These are phyloP conservation scores for Drosophila sulfurigaster DNA, from an alignment of 1,140 invertebrate genomes.

Conservation along the genomic window DNA sequence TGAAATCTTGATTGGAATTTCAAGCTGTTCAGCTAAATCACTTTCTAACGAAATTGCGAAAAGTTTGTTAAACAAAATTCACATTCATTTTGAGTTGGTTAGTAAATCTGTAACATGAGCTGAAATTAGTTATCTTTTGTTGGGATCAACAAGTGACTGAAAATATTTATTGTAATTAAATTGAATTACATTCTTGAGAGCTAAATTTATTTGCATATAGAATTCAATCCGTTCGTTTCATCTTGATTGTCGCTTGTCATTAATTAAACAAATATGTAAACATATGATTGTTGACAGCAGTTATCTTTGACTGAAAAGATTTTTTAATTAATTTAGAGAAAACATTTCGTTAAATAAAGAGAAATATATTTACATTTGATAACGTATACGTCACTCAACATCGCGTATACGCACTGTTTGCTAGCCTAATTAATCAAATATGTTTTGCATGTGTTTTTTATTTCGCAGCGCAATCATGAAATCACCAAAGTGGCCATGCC, in stretches of 20 bases:
- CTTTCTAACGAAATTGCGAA: background rate
- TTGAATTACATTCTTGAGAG: too few relatives aligned
- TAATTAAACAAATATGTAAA: too few relatives aligned
- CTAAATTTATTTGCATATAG: too few relatives aligned
- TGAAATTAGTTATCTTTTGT: background rate
- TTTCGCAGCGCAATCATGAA: constrained; percentile 73
- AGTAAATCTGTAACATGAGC: background rate
- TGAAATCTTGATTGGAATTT: background rate
- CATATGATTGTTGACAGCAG: too few relatives aligned
- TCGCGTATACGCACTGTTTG: background rate
- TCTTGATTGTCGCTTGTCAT: too few relatives aligned
- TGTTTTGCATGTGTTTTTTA: constrained; percentile 2
- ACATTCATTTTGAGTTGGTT: background rate
- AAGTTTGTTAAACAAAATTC: background rate
- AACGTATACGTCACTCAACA: background rate
- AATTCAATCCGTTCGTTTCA: too few relatives aligned
- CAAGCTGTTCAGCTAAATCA: background rate
- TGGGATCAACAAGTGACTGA: too few relatives aligned
- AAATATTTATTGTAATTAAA: too few relatives aligned
- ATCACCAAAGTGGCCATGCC: constrained; percentile 82
- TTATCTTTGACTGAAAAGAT: too few relatives aligned
- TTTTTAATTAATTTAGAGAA: background rate
- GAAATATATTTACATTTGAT: background rate
- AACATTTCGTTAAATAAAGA: background rate
- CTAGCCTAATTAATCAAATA: background rate